Conservation (phyloP, 2,888 invertebrate genomes). For the Xylota sylvarum region DNA sequence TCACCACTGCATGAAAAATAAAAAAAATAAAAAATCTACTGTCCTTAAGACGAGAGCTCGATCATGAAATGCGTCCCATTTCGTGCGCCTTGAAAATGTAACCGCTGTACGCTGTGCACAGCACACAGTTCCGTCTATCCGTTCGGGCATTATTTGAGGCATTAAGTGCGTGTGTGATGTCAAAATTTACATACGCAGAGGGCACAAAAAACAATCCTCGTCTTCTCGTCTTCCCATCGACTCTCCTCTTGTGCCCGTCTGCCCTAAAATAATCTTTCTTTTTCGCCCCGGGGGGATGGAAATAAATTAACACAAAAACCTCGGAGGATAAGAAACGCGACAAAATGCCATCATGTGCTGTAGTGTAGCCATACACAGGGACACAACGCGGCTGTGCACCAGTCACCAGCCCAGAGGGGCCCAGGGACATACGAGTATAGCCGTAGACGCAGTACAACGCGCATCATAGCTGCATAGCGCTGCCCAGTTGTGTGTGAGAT, state of each 20-base stretch:
- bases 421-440: slow-evolving; percentile 58
- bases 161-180: slow-evolving; percentile 79
- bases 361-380: slow-evolving; percentile 41
- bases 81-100: slow-evolving; percentile 67
- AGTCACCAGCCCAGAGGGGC: slow-evolving; percentile 53
- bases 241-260: slow-evolving; percentile 33
- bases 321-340: slow-evolving; percentile 77
- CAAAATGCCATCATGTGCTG: slow-evolving; percentile 76
- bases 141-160: slow-evolving; percentile 73
- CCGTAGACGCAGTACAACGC: slow-evolving; percentile 58
- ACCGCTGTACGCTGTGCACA: slow-evolving; percentile 49
- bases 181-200: slow-evolving; percentile 79
- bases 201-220: slow-evolving; percentile 57
- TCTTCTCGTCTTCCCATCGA: slow-evolving; percentile 32
- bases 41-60: slow-evolving; percentile 33
- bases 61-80: slow-evolving; percentile 70
- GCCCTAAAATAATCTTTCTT: slow-evolving; percentile 72
- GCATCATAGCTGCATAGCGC: slow-evolving; percentile 69
- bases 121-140: slow-evolving; percentile 56
- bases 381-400: slow-evolving; percentile 27
- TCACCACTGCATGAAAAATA: not conserved
- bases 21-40: not conserved
- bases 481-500: slow-evolving; percentile 53
- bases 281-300: slow-evolving; percentile 76
- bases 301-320: slow-evolving; percentile 77